These are phyloP conservation scores for Protomyctophum bolini DNA, from an alignment of 2,113 vertebrate species.

Conservation along the genomic window DNA sequence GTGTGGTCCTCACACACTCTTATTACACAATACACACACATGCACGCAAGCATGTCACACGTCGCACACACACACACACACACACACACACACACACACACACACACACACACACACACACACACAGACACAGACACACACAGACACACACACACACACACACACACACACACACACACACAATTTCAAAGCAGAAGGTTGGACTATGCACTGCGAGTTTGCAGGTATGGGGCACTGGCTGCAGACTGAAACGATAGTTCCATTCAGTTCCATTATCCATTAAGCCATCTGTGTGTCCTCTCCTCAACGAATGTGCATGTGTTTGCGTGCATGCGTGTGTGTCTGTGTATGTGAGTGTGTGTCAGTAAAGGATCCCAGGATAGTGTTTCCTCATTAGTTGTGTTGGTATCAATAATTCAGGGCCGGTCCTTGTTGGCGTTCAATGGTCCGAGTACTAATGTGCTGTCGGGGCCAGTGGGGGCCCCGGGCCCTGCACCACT, in stretches of 20 bases:
- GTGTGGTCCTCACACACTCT: neutral
- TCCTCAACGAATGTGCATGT: constrained; percentile 23
- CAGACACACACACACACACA: constrained; percentile 7
- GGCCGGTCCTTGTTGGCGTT: constrained; percentile 79
- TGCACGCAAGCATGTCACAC: neutral
- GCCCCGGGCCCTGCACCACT: constrained; percentile 73
- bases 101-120: constrained; percentile 7
- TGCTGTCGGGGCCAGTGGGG: constrained; percentile 76
- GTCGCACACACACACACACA: neutral
- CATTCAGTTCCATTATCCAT: constrained; percentile 23
- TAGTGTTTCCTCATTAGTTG: constrained; percentile 86
- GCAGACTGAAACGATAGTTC: constrained; percentile 30
- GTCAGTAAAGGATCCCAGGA: constrained; percentile 63
- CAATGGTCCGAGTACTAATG: constrained; percentile 85
- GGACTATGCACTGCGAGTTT: constrained; percentile 21
- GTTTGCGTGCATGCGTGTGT: constrained; percentile 28
- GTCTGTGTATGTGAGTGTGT: constrained; percentile 46
- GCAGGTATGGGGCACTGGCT: constrained; percentile 31
- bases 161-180: constrained; percentile 14
- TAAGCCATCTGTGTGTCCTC: constrained; percentile 20
- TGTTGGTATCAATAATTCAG: constrained; percentile 85
- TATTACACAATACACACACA: neutral
- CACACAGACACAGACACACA: neutral
- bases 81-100: constrained; percentile 1
- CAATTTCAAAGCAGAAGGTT: constrained; percentile 24